These are phyloP conservation scores for Eustalomyia histrio DNA, from an alignment of 2,888 invertebrate species.

Conservation along the genomic window DNA sequence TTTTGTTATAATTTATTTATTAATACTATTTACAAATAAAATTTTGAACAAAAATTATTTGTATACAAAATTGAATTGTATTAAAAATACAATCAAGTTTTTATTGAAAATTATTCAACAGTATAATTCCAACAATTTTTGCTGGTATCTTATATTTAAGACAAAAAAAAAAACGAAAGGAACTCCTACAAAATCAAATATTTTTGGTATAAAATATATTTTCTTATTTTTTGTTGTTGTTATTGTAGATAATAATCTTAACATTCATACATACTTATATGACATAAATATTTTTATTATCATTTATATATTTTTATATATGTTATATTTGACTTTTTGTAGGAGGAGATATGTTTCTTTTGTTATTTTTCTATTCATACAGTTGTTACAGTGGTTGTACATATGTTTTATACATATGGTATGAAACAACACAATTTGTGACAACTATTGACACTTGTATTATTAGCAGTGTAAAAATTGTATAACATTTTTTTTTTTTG, in stretches of 20 bases:
- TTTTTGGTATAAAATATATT: slow-evolving; percentile 28
- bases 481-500: slow-evolving; percentile 23
- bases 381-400: not conserved
- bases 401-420: slow-evolving; percentile 19
- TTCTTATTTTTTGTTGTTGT: slow-evolving; percentile 27
- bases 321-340: not conserved
- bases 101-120: too few species aligned
- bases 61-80: too few species aligned
- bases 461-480: slow-evolving; percentile 46
- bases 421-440: slow-evolving; percentile 51
- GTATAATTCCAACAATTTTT: too few species aligned
- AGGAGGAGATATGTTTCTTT: not conserved
- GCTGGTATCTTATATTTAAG: too few species aligned
- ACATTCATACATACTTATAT: slow-evolving; percentile 26
- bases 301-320: slow-evolving; percentile 21
- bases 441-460: slow-evolving; percentile 61
- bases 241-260: slow-evolving; percentile 50
- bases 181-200: slow-evolving; percentile 37
- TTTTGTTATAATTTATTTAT: too few species aligned
- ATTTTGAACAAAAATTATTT: too few species aligned
- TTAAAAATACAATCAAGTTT: too few species aligned
- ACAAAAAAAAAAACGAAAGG: not conserved
- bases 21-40: too few species aligned
- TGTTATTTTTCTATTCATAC: not conserved
- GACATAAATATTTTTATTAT: slow-evolving; percentile 23